Conservation (phyloP, 1,140 invertebrate genomes). For the Drosophila littoralis region DNA sequence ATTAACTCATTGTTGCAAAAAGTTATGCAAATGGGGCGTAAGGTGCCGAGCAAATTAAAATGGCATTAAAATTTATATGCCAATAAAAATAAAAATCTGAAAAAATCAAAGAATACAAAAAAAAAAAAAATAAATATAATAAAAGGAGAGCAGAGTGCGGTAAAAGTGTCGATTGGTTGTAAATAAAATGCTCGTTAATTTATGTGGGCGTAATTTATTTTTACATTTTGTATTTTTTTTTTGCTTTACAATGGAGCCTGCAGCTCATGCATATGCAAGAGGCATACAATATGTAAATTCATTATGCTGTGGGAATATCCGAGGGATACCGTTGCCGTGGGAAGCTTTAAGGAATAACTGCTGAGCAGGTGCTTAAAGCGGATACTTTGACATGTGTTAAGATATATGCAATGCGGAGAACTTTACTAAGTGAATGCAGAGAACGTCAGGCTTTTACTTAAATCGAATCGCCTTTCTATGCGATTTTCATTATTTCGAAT, state of each 20-base stretch:
- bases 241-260: constrained; percentile 7
- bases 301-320: constrained; percentile 22
- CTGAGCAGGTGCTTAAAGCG: background rate
- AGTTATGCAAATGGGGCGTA: constrained; percentile 59
- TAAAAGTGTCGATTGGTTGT: constrained; percentile 58
- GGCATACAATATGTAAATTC: constrained; percentile 9
- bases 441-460: too few relatives aligned
- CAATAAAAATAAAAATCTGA: constrained; percentile 48
- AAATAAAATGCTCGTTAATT: constrained; percentile 64
- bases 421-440: background rate
- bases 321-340: background rate
- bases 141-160: constrained; percentile 36
- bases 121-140: constrained; percentile 9
- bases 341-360: background rate
- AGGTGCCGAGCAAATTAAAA: constrained; percentile 61
- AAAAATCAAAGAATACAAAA: constrained; percentile 13
- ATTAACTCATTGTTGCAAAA: constrained; percentile 65
- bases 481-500: too few relatives aligned
- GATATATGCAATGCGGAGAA: background rate
- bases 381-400: too few relatives aligned
- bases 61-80: constrained; percentile 56
- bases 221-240: constrained; percentile 4
- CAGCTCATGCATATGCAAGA: constrained; percentile 19
- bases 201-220: constrained; percentile 60
- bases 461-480: too few relatives aligned